Evolutionary conservation across 2,113 vertebrate species (phyloP).

Genomic region (Ophthalmolycus amberensis): DNA sequence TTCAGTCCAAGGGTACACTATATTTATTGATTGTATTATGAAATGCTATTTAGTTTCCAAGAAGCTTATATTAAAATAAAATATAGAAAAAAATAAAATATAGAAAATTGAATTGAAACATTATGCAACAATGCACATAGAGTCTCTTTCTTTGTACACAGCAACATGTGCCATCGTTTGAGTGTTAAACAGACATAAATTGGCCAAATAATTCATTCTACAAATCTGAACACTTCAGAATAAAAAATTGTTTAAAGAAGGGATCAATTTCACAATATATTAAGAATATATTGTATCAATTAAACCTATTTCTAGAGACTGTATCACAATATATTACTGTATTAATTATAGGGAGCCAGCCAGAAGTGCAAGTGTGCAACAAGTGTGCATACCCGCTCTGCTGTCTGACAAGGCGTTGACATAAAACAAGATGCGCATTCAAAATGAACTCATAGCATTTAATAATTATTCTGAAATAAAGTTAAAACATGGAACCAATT

Average conservation of each 20-base stretch:
- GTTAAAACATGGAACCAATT: conserved; percentile 19
- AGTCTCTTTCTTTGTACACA: not conserved
- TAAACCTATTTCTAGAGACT: conserved; percentile 14
- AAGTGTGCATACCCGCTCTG: conserved; percentile 1
- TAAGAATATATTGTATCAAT: not conserved
- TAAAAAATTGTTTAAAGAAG: not conserved
- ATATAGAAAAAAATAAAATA: not conserved
- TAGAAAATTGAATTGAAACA: not conserved
- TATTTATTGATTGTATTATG: not conserved
- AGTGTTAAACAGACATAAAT: not conserved
- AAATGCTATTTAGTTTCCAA: not conserved
- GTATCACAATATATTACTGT: conserved; percentile 6
- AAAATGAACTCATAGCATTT: conserved; percentile 3
- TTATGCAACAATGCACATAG: not conserved
- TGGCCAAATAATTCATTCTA: not conserved
- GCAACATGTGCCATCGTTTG: not conserved
- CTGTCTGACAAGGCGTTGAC: not conserved
- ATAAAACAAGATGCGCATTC: conserved; percentile 24
- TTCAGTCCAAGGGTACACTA: not conserved
- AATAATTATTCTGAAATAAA: not conserved
- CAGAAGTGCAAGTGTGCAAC: conserved; percentile 2
- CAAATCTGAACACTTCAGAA: not conserved
- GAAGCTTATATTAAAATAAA: not conserved
- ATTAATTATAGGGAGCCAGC: not conserved
- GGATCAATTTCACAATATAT: not conserved